These are phyloP conservation scores for Zoanthus sansibaricus DNA, from an alignment of 92 coral and sea anemone species.

Conservation along the genomic window DNA sequence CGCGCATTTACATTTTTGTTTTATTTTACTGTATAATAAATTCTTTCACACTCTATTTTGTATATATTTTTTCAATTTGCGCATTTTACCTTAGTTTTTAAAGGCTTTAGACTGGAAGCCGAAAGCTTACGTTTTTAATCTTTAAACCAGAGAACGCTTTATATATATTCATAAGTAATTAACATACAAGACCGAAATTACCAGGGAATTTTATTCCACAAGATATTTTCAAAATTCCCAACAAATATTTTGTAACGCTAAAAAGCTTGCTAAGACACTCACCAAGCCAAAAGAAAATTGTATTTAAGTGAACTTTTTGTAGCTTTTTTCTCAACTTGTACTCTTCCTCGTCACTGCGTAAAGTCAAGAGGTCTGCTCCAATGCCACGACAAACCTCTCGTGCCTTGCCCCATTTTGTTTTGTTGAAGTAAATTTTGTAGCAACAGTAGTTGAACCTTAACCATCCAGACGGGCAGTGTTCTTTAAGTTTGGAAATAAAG, in stretches of 20 bases:
- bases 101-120: too few species aligned
- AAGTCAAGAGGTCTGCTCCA: slow-evolving; percentile 80
- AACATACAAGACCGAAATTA: too few species aligned
- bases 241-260: not conserved
- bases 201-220: too few species aligned
- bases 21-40: too few species aligned
- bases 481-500: slow-evolving; percentile 37
- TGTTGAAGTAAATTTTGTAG: slow-evolving; percentile 59
- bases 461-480: slow-evolving; percentile 85
- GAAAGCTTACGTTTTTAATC: too few species aligned
- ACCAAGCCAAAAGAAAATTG: slow-evolving; percentile 93
- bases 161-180: too few species aligned
- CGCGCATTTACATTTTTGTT: too few species aligned
- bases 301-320: slow-evolving; percentile 49
- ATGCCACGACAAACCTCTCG: slow-evolving; percentile 59
- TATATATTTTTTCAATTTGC: too few species aligned
- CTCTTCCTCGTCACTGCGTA: slow-evolving; percentile 76
- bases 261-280: not conserved
- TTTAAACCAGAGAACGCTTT: too few species aligned
- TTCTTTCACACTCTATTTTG: too few species aligned
- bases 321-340: slow-evolving; percentile 64
- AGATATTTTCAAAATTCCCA: not conserved
- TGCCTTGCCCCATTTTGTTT: slow-evolving; percentile 70
- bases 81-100: too few species aligned
- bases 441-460: slow-evolving; percentile 69